Base-by-base conservation (phyloP, 2,888 invertebrate genomes). In the Nudaria mundana region DNA sequence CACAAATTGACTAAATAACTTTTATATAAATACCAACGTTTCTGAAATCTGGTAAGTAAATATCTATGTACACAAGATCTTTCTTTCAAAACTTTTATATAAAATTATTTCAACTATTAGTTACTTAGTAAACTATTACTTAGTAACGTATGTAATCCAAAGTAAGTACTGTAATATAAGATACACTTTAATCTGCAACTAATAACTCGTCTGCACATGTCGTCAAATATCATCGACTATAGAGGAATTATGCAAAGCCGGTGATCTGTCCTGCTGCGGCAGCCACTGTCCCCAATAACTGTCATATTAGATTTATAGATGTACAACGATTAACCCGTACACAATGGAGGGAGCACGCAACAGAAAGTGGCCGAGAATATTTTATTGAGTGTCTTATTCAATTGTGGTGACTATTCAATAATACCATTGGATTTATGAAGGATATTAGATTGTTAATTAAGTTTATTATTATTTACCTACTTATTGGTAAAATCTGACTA, bases 181-280 rank as follows among this genome's bases (percentile, higher is more conserved):
- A n/a, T 52, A 37, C 28, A 40, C 22, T 45, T 25, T 49, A 58
- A 58, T 53, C 56, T 49, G 30, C 11, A 24, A 40, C 36, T 43
- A 52, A 50, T 39, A 41, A 56, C 47, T 7, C 11, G 23, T 18
- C 10, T 18, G 37, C 61, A 60, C 32, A 56, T 58, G 57, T 51
- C 46, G 10, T 56, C 52, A 36, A 41, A 48, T 54, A 39, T 54
- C 46, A 45, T 50, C 38, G 43, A 50, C 54, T 46, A 40, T 48
- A 40, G 40, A 51, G 54, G 58, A 42, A 56, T 46, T 71, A 78
- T 79, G 73, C 72, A 74, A 77, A 79, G 70, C 76, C 65, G 41
- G 40, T 42, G 37, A 29, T 37, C 47, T 35, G 43, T 48, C 55
- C 45, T 45, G 48, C 53, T 53, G 52, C 64, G 69, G 68, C 66